Conservation (phyloP, 1,140 invertebrate species). For the Spodoptera litura region DNA sequence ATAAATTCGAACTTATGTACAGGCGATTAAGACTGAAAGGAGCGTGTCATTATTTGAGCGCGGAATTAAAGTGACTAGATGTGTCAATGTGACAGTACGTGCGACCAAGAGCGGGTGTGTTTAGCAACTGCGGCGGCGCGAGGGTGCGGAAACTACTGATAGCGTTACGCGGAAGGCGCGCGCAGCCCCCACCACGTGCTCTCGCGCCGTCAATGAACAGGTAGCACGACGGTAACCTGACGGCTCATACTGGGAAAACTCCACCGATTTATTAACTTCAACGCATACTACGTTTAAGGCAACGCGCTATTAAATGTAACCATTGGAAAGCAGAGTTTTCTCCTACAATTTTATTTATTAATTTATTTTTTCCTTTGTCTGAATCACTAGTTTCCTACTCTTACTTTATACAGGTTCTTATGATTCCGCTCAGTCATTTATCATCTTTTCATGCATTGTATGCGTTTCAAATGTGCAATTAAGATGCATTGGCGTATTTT, state of each 20-base stretch:
- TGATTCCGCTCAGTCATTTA: not conserved
- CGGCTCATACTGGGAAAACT: slow-evolving; percentile 64
- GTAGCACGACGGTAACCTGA: slow-evolving; percentile 74
- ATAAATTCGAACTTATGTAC: slow-evolving; percentile 28
- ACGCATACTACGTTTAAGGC: slow-evolving; percentile 20
- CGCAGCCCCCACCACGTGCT: slow-evolving; percentile 78
- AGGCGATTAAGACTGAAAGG: slow-evolving; percentile 32
- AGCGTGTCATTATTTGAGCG: slow-evolving; percentile 41
- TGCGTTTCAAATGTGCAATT: too few relatives aligned
- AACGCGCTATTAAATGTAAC: slow-evolving; percentile 2
- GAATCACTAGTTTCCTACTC: not conserved
- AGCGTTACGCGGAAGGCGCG: slow-evolving; percentile 82
- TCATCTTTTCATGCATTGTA: not conserved
- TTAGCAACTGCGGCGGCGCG: slow-evolving; percentile 79
- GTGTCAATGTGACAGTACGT: slow-evolving; percentile 74
- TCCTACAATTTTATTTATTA: not conserved
- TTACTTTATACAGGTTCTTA: not conserved
- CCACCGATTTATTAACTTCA: slow-evolving; percentile 40
- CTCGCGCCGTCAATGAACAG: slow-evolving; percentile 69
- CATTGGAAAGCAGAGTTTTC: slow-evolving; percentile 26
- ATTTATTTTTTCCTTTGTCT: not conserved
- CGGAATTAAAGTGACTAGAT: slow-evolving; percentile 68
- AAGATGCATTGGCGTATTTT: not conserved
- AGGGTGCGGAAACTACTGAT: slow-evolving; percentile 84
- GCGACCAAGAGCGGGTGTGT: slow-evolving; percentile 79